phyloP scores from a whole-genome alignment of 2,113 vertebrate species.

The Odontesthes bonariensis region DNA sequence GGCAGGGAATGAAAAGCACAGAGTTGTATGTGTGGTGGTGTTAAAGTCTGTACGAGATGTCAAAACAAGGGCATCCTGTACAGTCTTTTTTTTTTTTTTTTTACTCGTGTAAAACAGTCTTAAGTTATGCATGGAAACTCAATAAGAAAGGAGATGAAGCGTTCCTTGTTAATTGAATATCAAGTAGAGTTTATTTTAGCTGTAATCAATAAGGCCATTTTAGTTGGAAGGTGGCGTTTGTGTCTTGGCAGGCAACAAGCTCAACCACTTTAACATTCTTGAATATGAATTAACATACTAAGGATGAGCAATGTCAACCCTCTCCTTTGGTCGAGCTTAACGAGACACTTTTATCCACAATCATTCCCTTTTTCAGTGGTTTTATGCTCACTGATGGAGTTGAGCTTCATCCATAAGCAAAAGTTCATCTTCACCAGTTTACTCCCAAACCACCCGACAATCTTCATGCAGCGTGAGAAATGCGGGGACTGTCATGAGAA shows the following conservation, averaged over 20 bases:
- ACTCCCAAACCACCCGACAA: too few relatives aligned
- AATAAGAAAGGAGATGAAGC: not conserved
- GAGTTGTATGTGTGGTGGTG: constrained; percentile 19
- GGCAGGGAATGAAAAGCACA: constrained; percentile 15
- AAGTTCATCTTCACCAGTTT: not conserved
- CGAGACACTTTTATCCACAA: not conserved
- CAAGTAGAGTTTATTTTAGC: constrained; percentile 1
- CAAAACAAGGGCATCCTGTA: constrained; percentile 21
- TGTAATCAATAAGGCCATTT: constrained; percentile 22
- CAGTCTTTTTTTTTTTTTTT: constrained; percentile 11
- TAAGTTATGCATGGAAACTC: not conserved
- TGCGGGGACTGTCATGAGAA: not conserved
- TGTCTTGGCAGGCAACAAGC: not conserved
- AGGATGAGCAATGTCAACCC: not conserved
- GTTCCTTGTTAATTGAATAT: not conserved
- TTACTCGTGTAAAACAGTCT: constrained; percentile 6
- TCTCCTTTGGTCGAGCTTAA: not conserved
- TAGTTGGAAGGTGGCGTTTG: not conserved
- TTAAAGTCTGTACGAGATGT: constrained; percentile 32
- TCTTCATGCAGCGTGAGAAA: not conserved
- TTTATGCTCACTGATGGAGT: not conserved
- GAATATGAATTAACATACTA: not conserved
- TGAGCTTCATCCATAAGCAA: not conserved
- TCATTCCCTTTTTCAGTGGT: too few relatives aligned
- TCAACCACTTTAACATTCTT: constrained; percentile 1